Evolutionary conservation across 2,888 invertebrate species (phyloP).

Genomic region (Lysandra coridon): DNA sequence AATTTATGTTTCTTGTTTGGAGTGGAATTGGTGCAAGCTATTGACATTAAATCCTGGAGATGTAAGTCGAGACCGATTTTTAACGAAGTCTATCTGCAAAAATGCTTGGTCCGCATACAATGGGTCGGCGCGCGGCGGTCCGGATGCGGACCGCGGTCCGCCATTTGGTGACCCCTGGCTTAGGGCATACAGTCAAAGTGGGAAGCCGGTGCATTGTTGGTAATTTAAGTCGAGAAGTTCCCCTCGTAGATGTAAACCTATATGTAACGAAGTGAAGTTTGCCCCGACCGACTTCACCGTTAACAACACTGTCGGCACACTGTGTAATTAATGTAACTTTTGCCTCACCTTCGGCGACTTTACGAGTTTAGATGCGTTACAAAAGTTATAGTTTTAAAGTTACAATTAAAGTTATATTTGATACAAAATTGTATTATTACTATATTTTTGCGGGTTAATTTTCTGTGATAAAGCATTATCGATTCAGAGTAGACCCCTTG

Average conservation of each 20-base stretch:
- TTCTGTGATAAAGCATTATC: no score
- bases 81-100: no score
- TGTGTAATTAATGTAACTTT: slow-evolving; percentile 24
- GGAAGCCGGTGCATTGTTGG: slow-evolving; percentile 11
- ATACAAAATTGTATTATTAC: neutral
- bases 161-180: neutral
- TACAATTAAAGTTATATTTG: neutral
- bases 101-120: no score
- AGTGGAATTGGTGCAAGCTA: no score
- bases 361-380: slow-evolving; percentile 5
- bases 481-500: no score
- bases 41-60: no score
- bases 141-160: no score
- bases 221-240: neutral
- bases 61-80: no score
- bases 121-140: no score
- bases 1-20: no score
- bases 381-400: neutral
- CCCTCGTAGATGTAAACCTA: slow-evolving; percentile 1
- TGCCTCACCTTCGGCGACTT: slow-evolving; percentile 7
- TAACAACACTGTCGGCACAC: slow-evolving; percentile 25
- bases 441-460: no score
- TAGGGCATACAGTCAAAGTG: neutral
- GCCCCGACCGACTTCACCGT: neutral
- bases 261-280: slow-evolving; percentile 20